These are phyloP conservation scores for Coregonus ussuriensis DNA, from an alignment of 2,797 vertebrate genomes.

Conservation along the genomic window DNA sequence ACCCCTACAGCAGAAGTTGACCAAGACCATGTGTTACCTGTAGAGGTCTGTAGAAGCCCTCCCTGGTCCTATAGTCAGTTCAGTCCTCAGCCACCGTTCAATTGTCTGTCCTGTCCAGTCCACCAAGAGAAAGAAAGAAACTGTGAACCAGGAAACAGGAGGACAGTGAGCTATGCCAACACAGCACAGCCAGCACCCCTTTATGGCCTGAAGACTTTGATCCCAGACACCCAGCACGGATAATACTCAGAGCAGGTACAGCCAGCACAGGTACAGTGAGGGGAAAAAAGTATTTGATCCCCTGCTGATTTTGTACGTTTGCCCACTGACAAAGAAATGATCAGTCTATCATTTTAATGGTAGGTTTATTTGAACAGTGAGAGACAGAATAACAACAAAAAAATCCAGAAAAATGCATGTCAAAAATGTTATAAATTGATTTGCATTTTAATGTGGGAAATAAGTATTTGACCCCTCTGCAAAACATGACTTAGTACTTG, in stretches of 20 bases:
- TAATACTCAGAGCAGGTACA: neutral
- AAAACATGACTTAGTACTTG: too few relatives aligned
- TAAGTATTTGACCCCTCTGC: too few relatives aligned
- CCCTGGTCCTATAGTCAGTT: neutral
- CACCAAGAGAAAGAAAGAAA: slow-evolving; percentile 19
- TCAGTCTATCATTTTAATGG: too few relatives aligned
- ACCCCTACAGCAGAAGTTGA: neutral
- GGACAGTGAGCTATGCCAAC: slow-evolving; percentile 19
- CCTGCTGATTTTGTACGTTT: too few relatives aligned
- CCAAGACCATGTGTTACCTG: neutral
- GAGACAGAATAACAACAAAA: too few relatives aligned
- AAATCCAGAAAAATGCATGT: too few relatives aligned
- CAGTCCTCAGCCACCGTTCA: slow-evolving; percentile 19
- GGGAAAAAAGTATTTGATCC: too few relatives aligned
- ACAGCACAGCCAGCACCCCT: slow-evolving; percentile 36
- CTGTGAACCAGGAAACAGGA: slow-evolving; percentile 58
- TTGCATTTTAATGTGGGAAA: too few relatives aligned
- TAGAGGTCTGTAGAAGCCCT: neutral
- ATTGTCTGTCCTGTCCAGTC: slow-evolving; percentile 37
- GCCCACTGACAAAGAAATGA: too few relatives aligned
- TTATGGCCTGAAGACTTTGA: slow-evolving; percentile 82
- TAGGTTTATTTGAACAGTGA: too few relatives aligned
- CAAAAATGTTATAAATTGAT: too few relatives aligned
- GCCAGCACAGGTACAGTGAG: neutral
- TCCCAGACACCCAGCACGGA: slow-evolving; percentile 30